Base-by-base conservation (phyloP, 2,113 vertebrate species). In the Plotosus lineatus region DNA sequence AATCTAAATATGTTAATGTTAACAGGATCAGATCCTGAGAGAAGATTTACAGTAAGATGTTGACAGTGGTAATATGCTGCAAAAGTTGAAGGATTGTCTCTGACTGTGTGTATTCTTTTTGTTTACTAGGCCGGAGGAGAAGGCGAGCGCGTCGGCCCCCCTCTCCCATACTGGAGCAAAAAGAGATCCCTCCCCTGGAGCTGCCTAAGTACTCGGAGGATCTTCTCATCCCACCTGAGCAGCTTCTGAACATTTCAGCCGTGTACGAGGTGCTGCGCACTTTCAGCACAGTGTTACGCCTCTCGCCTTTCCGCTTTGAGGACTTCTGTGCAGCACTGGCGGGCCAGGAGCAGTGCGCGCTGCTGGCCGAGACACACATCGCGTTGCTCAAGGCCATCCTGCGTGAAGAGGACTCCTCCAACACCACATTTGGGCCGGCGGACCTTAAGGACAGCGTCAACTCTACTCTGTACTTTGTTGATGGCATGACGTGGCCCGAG, bases 401-500 rank as follows among this genome's bases (percentile, higher is more conserved):
- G 75, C 95, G 96, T 1, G 98, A 99, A 90, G 98, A 99, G 90
- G 98, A 99, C 90, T 94, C 96, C 46, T 98, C 96, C 86, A 99
- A 99, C 92, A 99, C 98, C 88, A 97, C 96, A 83, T 99, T 99
- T 69, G 98, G 97, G 85, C 97, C 98, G 2, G 97, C 96, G 40
- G 98, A 99, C 89, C 95, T 99, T 87, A 99, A 98, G 88, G 98
- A 99, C 90, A 99, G 97, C 46, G 95, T 97, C 84, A 96, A 99
- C 88, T 99, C 98, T 90, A 99, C 98, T 8, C 91, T 99, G 77
- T 99, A 97, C 87, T 97, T 99, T 90, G 96, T 99, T 7, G 98
- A 99, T 9, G 97, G 98, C 79, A 99, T 99, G 98, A 97, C 98
- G 0, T 99, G 98, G 98, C 96, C 97, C 0, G 98, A 99, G 92